Base-by-base conservation (phyloP, 1,140 invertebrate genomes). In the Ericerus pela region DNA sequence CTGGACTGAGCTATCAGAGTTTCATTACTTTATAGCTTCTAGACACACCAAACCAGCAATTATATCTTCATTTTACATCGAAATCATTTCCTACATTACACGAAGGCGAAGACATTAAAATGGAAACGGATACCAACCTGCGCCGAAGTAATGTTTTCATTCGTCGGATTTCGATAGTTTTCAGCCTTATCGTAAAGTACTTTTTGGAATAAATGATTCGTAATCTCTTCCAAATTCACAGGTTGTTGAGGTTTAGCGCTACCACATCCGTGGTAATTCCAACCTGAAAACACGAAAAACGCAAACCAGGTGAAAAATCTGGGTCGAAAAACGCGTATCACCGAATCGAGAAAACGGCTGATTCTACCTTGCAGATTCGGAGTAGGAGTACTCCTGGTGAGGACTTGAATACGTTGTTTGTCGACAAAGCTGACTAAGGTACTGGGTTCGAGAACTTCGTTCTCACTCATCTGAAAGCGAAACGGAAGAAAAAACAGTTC, bases 181-280 rank as follows among this genome's bases (percentile, higher is more conserved):
- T 47, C 41, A 10, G 41, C 68, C 68, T 84, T 75, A 59, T 80
- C 78, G 66, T 83, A 80, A 38, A 88, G 70, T 30, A 89, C 69
- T 62, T 86, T 84, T 66, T 86, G 84, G 69, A 87, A 90, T 52
- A 88, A 84, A 70, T 79, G 77, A 72, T 88, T 88, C 22, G 85
- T 88, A 38, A 88, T 83, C 69, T 86, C 84, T 62, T 88, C 83
- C 41, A 87, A 69, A 8, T 78, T 77, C 8, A 71, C 69, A 8
- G 54, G 37, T 31, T 59, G 52, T 53, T 62, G 63, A 24, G 58
- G 53, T 36, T 55, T 58, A 5, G 38, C 11, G 14, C 12, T 55
- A 3, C 33, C 33, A 22, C 8, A 47, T 14, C 29, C 36, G n/a
- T 18, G 37, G 10, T 55, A 53, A n/a, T 53, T 55, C 54, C 58